These are phyloP conservation scores for Anodontia alba DNA, from an alignment of 2,888 invertebrate species.

Conservation along the genomic window DNA sequence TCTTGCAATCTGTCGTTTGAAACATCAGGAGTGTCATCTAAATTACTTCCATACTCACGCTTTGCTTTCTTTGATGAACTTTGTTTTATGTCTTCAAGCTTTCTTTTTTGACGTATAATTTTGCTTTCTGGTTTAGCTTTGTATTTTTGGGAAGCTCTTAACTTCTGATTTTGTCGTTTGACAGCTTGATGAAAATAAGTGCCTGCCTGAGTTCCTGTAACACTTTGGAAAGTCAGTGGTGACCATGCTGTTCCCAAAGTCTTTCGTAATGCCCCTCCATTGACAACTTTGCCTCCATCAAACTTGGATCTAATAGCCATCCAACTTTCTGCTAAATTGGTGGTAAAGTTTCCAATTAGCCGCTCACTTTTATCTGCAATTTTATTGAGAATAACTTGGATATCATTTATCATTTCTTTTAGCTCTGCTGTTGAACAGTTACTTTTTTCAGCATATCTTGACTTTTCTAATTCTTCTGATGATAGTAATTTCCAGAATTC, in stretches of 20 bases:
- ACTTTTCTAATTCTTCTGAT: neutral
- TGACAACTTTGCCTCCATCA: constrained; percentile 56
- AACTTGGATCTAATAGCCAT: constrained; percentile 45
- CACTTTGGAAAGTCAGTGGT: constrained; percentile 3
- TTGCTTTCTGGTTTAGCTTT: constrained; percentile 4
- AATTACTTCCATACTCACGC: neutral
- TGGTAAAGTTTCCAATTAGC: constrained; percentile 49
- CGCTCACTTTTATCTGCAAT: constrained; percentile 40
- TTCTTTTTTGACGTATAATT: constrained; percentile 21
- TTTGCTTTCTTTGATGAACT: constrained; percentile 23
- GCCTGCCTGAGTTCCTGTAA: neutral
- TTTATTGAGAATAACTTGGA: constrained; percentile 31
- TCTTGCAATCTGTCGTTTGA: neutral
- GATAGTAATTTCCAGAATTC: constrained; percentile 26
- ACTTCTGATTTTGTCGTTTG: neutral
- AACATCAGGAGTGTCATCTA: constrained; percentile 21
- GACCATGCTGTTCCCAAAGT: constrained; percentile 48
- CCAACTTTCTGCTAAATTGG: constrained; percentile 56
- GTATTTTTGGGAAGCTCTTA: neutral
- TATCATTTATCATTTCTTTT: neutral
- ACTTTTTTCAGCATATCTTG: neutral
- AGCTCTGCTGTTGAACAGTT: neutral
- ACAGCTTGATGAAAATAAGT: neutral
- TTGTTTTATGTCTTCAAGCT: neutral
- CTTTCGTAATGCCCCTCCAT: constrained; percentile 35